These are phyloP conservation scores for Pangasianodon hypophthalmus DNA, from an alignment of 2,113 vertebrate genomes.

Conservation along the genomic window DNA sequence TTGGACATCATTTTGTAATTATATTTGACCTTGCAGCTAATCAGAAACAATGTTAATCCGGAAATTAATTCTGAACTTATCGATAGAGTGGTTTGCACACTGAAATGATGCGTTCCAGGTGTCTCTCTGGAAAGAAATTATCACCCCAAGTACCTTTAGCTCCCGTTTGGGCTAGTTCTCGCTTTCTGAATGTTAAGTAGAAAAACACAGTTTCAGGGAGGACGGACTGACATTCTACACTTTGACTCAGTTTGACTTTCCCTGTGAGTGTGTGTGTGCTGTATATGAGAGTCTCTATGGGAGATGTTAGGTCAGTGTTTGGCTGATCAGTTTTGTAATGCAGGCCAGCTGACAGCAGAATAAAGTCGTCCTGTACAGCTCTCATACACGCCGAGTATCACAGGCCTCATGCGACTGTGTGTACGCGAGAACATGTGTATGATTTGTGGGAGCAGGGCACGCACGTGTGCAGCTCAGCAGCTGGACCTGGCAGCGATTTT, in stretches of 20 bases:
- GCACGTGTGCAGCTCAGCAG: constrained; percentile 4
- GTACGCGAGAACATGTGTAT: not conserved
- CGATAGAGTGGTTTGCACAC: not conserved
- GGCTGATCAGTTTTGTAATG: constrained; percentile 48
- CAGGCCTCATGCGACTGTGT: not conserved
- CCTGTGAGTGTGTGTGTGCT: constrained; percentile 40
- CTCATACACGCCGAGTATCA: constrained; percentile 19
- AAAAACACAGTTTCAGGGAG: not conserved
- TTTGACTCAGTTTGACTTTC: constrained; percentile 19
- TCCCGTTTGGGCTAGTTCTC: not conserved
- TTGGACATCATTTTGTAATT: too few species aligned
- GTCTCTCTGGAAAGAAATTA: not conserved
- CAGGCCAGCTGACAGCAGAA: constrained; percentile 48
- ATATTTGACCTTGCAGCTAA: not conserved
- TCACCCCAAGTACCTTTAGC: not conserved
- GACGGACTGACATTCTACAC: not conserved
- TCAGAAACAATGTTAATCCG: not conserved
- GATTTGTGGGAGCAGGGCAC: constrained; percentile 1
- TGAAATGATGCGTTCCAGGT: not conserved
- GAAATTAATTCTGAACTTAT: too few species aligned
- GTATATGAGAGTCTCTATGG: constrained; percentile 43
- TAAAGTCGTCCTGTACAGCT: constrained; percentile 25
- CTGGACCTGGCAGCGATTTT: constrained; percentile 26
- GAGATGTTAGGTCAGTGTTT: constrained; percentile 54
- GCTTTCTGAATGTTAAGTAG: not conserved